Evolutionary conservation across 2,797 vertebrate species (phyloP), one percentile per base, ranked within the genome.

Genomic region (Peromyscus attwateri): DNA sequence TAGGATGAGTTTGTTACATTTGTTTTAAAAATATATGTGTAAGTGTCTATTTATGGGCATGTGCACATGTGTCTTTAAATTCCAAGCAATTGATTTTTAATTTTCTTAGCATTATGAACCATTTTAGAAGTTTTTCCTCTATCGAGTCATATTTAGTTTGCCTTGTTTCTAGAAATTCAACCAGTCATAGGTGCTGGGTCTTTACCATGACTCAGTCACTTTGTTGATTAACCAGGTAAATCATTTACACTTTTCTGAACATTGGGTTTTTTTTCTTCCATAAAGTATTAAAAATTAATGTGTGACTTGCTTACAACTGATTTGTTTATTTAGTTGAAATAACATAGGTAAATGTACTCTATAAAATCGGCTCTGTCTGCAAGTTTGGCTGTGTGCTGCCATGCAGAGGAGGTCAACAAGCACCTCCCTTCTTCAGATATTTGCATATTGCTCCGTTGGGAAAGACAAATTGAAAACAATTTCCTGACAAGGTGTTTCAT

Each of bases 401-500:
- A 87, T 70, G 19, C 76, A 66, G 80, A 82, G 37, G 46, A 95
- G 76, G 95, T 27, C 3, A 80, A 62, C 46, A 93, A 87, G 66
- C 37, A 87, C 55, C 4, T 76, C 66, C 71, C 52, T 90, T 75
- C 75, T 89, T 89, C n/a, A 60, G 29, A 82, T 55, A 95, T 97
- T 92, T 89, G n/a, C 62, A 52, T 66, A 21, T 10, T 21, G 14
- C 83, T 46, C 40, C 11, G 77, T 11, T 94, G 79, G 75, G 57
- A 92, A 94, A 94, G 57, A 14, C 46, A 90, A 81, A 80, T n/a
- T 31, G 70, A 68, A 75, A 81, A 84, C 17, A 34, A 68, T 93
- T 95, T 92, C 80, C 64, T 89, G 70, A 62, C 3, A 73, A 87
- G 80, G 89, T n/a, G 88, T 85, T 87, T 93, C 5, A 40, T 87